Evolutionary conservation across 2,113 vertebrate species (phyloP).

Genomic region (Bujurquina vittata): DNA sequence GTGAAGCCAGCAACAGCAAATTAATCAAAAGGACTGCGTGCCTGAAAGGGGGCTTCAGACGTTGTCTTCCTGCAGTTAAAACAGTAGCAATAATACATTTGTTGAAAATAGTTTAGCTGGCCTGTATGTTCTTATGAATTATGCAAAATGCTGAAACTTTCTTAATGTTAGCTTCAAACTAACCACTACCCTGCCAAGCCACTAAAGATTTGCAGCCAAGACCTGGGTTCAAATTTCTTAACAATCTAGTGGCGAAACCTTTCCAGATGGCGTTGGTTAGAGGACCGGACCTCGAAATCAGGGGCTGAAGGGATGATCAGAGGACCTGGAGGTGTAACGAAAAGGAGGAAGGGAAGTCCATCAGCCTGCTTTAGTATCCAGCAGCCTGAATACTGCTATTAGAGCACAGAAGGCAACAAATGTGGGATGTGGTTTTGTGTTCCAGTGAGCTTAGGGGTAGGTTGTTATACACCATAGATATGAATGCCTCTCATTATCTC

Average conservation of each 20-base stretch:
- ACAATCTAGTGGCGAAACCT: slow-evolving; percentile 10
- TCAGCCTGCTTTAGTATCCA: background rate
- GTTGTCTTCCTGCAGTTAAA: background rate
- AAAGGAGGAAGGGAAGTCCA: background rate
- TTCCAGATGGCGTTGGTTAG: slow-evolving; percentile 56
- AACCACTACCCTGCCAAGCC: background rate
- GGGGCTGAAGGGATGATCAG: slow-evolving; percentile 49
- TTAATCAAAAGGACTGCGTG: background rate
- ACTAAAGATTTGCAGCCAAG: background rate
- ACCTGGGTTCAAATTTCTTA: background rate
- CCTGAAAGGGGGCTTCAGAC: background rate
- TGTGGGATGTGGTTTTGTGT: background rate
- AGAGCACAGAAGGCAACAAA: background rate
- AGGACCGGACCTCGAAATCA: slow-evolving; percentile 22
- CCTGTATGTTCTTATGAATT: background rate
- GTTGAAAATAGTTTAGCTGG: background rate
- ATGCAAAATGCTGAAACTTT: background rate
- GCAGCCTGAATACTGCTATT: background rate
- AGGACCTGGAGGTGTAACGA: slow-evolving; percentile 16
- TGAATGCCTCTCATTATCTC: slow-evolving; percentile 35
- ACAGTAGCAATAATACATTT: background rate
- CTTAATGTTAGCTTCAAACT: background rate
- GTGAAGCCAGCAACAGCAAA: background rate
- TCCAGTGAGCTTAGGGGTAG: background rate
- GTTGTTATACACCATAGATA: slow-evolving; percentile 16